Percentiles rank a stretch among this genome's conserved stretches.
Evolutionary conservation across 1,140 invertebrate species (phyloP).

Genomic region (Psix sp.): DNA sequence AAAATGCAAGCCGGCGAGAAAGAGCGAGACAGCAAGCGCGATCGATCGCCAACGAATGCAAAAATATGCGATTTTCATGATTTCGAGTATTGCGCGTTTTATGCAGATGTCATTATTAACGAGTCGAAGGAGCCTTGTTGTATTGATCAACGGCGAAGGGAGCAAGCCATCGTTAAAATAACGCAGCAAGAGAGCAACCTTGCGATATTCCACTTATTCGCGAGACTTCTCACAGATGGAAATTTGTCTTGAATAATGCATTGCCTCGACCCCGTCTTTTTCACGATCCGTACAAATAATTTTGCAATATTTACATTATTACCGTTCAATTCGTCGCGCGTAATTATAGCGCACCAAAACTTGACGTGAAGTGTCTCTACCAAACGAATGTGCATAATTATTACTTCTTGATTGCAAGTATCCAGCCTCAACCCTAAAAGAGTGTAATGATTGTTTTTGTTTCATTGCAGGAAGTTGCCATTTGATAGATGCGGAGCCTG

Average conservation of each 20-base stretch:
- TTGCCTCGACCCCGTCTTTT: conserved; percentile 64
- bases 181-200: conserved; percentile 73
- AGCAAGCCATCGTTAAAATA: conserved; percentile 73
- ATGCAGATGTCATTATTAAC: conserved; percentile 57
- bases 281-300: background rate
- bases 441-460: too few relatives aligned
- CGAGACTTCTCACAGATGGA: conserved; percentile 72
- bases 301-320: conserved; percentile 32
- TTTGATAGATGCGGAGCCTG: too few relatives aligned
- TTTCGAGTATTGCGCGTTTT: conserved; percentile 43
- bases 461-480: too few relatives aligned
- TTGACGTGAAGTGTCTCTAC: too few relatives aligned
- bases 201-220: conserved; percentile 70
- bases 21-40: background rate
- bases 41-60: conserved; percentile 31
- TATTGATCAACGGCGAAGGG: conserved; percentile 69
- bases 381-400: too few relatives aligned
- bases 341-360: too few relatives aligned
- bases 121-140: conserved; percentile 65
- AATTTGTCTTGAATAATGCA: conserved; percentile 75
- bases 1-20: background rate
- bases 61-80: conserved; percentile 45
- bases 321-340: conserved; percentile 21
- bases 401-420: too few relatives aligned
- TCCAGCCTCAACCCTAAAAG: too few relatives aligned